phyloP scores from a whole-genome alignment of 2,797 vertebrate species.

The Spea hammondii region DNA sequence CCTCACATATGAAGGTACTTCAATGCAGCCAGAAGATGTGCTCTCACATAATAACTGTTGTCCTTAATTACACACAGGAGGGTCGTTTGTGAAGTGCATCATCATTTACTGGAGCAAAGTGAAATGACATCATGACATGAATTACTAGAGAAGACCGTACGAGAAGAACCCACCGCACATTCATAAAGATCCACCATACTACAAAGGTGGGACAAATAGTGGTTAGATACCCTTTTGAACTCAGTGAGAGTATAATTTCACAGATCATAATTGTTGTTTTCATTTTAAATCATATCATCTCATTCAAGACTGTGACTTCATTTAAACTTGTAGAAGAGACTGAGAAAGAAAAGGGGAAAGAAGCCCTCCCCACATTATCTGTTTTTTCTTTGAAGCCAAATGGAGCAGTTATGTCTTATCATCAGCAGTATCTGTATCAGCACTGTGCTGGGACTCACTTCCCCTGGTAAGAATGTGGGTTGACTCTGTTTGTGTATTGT shows the following conservation, averaged over 20 bases:
- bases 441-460: conserved; percentile 1
- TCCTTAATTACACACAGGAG: not conserved
- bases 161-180: not conserved
- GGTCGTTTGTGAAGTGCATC: not conserved
- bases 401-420: conserved; percentile 42
- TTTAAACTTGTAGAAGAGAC: not conserved
- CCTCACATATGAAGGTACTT: not conserved
- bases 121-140: not conserved
- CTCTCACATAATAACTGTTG: too few species aligned
- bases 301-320: not conserved
- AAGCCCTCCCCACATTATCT: conserved; percentile 19
- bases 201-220: not conserved
- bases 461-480: conserved; percentile 34
- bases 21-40: too few species aligned
- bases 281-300: not conserved
- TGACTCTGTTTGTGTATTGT: not conserved
- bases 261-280: too few species aligned
- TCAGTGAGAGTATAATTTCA: too few species aligned
- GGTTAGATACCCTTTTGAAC: too few species aligned
- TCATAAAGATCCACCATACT: not conserved
- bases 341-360: conserved; percentile 3
- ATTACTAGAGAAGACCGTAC: not conserved
- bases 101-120: not conserved
- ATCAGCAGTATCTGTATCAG: conserved; percentile 43
- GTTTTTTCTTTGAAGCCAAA: conserved; percentile 36